A percentile compares a stretch with the other conserved stretches of the same genome.
Evolutionary conservation across 2,113 vertebrate genomes (phyloP).

Genomic region (Eudorcas thomsonii): DNA sequence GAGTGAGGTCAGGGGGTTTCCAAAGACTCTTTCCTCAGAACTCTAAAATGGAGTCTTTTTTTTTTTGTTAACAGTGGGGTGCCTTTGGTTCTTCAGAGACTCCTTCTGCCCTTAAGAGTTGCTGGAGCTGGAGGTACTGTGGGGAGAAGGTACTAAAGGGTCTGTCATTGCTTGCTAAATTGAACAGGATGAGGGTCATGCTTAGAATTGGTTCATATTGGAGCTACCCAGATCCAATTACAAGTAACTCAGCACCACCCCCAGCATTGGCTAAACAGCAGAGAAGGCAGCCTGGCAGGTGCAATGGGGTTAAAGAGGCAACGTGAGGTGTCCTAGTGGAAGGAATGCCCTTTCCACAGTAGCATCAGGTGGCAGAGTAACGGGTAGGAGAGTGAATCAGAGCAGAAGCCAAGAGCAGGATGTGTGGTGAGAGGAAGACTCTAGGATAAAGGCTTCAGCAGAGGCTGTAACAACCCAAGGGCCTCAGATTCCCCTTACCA

Average conservation of each 20-base stretch:
- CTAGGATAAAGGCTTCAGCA: background rate
- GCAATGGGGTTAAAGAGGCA: background rate
- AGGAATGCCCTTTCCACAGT: background rate
- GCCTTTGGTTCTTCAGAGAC: background rate
- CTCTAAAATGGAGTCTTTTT: too few species aligned
- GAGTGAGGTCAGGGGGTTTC: too few species aligned
- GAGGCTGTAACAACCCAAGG: background rate
- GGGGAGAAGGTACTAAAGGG: background rate
- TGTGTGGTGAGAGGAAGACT: background rate
- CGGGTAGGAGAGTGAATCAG: too few species aligned
- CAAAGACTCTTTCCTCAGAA: too few species aligned
- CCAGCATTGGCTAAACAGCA: background rate
- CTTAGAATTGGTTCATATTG: background rate
- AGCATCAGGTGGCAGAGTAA: background rate
- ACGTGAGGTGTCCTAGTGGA: background rate
- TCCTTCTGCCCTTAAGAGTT: background rate
- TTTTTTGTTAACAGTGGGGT: too few species aligned
- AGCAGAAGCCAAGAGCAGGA: background rate
- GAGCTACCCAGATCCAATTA: background rate
- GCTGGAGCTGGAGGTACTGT: background rate
- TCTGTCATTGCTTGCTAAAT: background rate
- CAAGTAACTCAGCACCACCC: background rate
- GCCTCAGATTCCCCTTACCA: rapidly evolving
- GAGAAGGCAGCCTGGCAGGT: background rate
- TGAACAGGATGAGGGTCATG: background rate